Evolutionary conservation across 2,888 invertebrate species (phyloP), one percentile per base, ranked within the genome.

Genomic region (Synergus laeviventris): DNA sequence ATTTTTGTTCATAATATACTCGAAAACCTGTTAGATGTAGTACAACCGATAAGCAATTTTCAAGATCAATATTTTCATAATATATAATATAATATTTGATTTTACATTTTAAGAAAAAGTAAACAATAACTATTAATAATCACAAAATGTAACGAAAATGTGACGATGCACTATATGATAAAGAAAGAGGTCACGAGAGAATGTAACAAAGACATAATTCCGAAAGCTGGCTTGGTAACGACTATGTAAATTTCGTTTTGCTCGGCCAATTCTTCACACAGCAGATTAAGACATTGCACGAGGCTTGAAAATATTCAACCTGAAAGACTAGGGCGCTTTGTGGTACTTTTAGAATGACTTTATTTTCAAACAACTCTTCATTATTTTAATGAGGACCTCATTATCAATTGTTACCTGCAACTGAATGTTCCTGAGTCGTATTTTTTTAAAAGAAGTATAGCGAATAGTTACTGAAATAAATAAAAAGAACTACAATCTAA

Each of bases 171-270:
- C 61, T 36, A 7, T 62, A 38, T 38, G 38, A 62, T 62, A 38
- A 62, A 38, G 31, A 62, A 62, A n/a, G n/a, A 36, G 62, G n/a
- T 38, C 11, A 45, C n/a, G 24, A 49, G 62, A 16, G 11, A 62
- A 36, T 62, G 8, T 60, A 77, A 77, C 74, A 78, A 79, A 80
- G 80, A 82, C 80, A 80, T 80, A 80, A 79, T 83, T 81, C 84
- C 76, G 76, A 86, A 86, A 82, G 84, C 81, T 77, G 81, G 77
- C 74, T 81, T 79, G 79, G 82, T 87, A 87, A 87, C 86, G 87
- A 85, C 86, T 87, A 87, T 87, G 87, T 84, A 87, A 87, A 87
- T 87, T 86, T 85, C 85, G 84, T 86, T 87, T 86, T 81, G 82
- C 84, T 81, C 82, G 81, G 84, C 81, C 87, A 84, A 86, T 87